Evolutionary conservation across 2,113 vertebrate species (phyloP).

Genomic region (Enhydra lutris): DNA sequence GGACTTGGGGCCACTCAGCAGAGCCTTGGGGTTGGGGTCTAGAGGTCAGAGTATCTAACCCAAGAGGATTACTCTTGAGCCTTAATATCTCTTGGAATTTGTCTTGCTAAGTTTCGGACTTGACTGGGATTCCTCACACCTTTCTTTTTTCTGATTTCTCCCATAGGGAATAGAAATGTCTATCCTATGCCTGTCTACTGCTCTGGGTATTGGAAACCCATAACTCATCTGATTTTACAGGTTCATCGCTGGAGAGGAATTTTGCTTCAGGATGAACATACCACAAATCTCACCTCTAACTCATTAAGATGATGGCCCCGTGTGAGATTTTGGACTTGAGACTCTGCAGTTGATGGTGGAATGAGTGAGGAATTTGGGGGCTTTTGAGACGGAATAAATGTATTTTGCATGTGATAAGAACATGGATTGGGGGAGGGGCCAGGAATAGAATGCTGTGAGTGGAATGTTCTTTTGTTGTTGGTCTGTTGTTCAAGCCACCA

Average conservation of each 20-base stretch:
- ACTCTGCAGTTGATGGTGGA: background rate
- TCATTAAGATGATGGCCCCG: background rate
- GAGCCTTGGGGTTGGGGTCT: background rate
- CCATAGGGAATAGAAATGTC: background rate
- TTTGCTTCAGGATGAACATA: background rate
- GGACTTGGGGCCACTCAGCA: background rate
- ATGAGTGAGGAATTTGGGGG: background rate
- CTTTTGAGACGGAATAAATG: background rate
- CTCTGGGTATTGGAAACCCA: background rate
- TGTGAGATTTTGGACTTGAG: background rate
- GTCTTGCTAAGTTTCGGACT: background rate
- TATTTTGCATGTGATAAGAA: background rate
- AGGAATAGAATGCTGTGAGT: background rate
- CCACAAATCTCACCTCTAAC: background rate
- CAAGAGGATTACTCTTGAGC: background rate
- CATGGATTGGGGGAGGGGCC: background rate
- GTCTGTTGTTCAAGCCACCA: background rate
- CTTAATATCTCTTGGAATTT: background rate
- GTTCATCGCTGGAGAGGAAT: background rate
- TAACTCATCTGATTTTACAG: background rate
- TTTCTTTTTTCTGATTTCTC: background rate
- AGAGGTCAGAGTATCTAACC: background rate
- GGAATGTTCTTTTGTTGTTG: background rate
- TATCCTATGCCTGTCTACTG: background rate
- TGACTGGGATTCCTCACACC: background rate